Evolutionary conservation across 2,888 invertebrate species (phyloP), one percentile per base, ranked within the genome.

Genomic region (Drosophila pseudotalamancana): DNA sequence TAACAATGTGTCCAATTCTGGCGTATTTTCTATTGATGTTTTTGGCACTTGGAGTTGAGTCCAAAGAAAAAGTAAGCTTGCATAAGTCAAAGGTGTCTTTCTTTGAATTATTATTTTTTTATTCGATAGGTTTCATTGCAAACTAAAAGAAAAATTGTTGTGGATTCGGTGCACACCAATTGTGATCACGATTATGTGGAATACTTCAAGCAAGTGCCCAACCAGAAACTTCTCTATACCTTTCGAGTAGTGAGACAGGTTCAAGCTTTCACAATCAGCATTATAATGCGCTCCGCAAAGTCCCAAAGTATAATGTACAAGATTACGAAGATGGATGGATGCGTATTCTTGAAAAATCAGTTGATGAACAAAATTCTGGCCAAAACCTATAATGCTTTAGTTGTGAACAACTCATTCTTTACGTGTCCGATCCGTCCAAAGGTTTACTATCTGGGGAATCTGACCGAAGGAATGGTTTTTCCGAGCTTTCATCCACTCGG

Each of bases 101-200:
- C 2, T 27, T 37, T 11, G 5, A 34, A 40, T 6, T n/a, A n/a
- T 4, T 14, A 0, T 11, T 9, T 16, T 6, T 11, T 16, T 43
- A 8, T 6, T 4, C 6, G 1, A 6, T 11, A 72, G 77, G 25
- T 25, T 1, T 8, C 1, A n/a, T 25, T 19, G 21, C 19, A 11
- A 11, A 27, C 31, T 14, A 59, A 43, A 29, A 0, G 31, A 0
- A 62, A 53, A 3, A 0, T 61, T 3, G 6, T 51, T 4, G 1
- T 61, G 6, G 35, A 61, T 6, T 48, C 68, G 4, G 12, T 64
- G n/a, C 34, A 64, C 18, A 73, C 74, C 8, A 18, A 19, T 1
- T 53, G 61, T 14, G 78, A 75, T 55, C 64, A 64, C 18, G 40
- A 77, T 14, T 49, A 40, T 32, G 74, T 77, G 12, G 60, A 68